A percentile compares a stretch with the other conserved stretches of the same genome.
These are phyloP conservation scores for Dioctria linearis DNA, from an alignment of 2,888 invertebrate genomes.

Conservation along the genomic window DNA sequence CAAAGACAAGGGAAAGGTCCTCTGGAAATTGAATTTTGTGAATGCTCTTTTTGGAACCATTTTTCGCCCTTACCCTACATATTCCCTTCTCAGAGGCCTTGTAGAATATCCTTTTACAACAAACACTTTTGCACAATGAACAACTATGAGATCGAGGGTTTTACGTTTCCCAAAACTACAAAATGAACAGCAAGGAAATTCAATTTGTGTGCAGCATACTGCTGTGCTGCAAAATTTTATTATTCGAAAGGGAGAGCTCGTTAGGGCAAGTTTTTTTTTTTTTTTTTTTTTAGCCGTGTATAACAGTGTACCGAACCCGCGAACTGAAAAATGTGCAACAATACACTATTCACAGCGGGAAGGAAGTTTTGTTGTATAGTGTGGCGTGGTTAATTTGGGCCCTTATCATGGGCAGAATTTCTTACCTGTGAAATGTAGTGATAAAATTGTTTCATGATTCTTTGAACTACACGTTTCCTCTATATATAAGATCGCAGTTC, in stretches of 20 bases:
- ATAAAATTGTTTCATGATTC: slow-evolving; percentile 17
- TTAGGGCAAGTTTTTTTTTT: slow-evolving; percentile 11
- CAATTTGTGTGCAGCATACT: not conserved
- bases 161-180: slow-evolving; percentile 26
- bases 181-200: slow-evolving; percentile 38
- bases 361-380: not conserved
- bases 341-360: slow-evolving; percentile 33
- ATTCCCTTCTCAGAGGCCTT: slow-evolving; percentile 23
- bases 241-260: not conserved
- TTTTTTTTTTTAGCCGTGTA: not conserved
- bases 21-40: slow-evolving; percentile 51
- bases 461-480: not conserved
- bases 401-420: not conserved
- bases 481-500: not conserved
- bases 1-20: slow-evolving; percentile 28
- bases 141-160: slow-evolving; percentile 13
- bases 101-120: slow-evolving; percentile 53
- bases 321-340: slow-evolving; percentile 50
- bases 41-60: slow-evolving; percentile 51
- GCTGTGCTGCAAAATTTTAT: slow-evolving; percentile 24
- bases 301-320: not conserved
- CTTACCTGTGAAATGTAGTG: not conserved
- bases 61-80: not conserved
- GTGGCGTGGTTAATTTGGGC: not conserved
- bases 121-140: slow-evolving; percentile 42